Conservation (phyloP, 1,140 invertebrate species). For the Pachyrhynchus sulphureomaculatus region DNA sequence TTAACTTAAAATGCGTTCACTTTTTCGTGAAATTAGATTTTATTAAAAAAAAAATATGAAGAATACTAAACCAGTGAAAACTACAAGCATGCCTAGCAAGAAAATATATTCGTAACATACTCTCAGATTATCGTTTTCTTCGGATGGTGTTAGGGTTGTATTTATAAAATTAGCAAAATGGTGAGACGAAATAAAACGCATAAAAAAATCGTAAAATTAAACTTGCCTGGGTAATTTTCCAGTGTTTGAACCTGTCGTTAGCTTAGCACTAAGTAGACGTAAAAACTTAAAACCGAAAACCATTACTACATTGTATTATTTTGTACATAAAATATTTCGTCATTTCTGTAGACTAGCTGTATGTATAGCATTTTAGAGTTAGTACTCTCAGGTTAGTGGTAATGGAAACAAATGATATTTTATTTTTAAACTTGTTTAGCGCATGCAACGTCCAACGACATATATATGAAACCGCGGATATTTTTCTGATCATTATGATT, state of each 20-base stretch:
- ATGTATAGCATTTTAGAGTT: constrained; percentile 52
- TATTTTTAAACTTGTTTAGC: constrained; percentile 44
- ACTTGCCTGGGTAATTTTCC: constrained; percentile 17
- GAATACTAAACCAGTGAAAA: too few species aligned
- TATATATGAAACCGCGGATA: constrained; percentile 25
- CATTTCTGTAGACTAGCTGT: constrained; percentile 51
- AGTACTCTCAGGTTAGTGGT: constrained; percentile 51
- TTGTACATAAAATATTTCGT: constrained; percentile 50
- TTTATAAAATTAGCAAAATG: too few species aligned
- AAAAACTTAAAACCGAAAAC: constrained; percentile 46
- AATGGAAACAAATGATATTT: constrained; percentile 46
- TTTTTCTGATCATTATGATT: neutral
- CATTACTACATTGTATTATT: constrained; percentile 46
- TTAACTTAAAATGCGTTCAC: too few species aligned
- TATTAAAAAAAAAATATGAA: too few species aligned
- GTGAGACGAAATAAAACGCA: too few species aligned
- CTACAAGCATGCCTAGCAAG: too few species aligned
- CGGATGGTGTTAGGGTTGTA: too few species aligned
- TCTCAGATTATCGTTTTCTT: too few species aligned
- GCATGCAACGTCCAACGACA: constrained; percentile 48
- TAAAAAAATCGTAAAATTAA: constrained; percentile 17
- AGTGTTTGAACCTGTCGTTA: constrained; percentile 34
- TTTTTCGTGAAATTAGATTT: too few species aligned
- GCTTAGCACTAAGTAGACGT: constrained; percentile 48
- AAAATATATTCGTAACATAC: too few species aligned